phyloP scores from a whole-genome alignment of 1,140 invertebrate species.

The Drosophila melanica region DNA sequence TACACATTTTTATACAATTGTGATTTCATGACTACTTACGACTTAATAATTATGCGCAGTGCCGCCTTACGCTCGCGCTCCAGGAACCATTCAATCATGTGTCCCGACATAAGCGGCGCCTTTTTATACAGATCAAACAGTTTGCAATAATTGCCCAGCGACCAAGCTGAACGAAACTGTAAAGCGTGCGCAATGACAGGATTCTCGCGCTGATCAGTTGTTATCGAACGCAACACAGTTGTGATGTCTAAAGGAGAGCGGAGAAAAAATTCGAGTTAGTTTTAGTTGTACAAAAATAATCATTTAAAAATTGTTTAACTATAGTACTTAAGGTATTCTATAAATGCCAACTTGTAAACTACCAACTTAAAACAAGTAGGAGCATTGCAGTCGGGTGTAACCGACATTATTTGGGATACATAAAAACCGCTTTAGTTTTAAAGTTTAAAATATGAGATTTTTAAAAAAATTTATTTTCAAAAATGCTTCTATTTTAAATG shows the following conservation, averaged over 20 bases:
- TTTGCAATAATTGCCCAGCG: conserved; percentile 94
- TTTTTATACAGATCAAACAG: conserved; percentile 95
- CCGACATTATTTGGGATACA: too few relatives aligned
- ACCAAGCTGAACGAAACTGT: conserved; percentile 94
- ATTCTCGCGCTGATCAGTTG: conserved; percentile 91
- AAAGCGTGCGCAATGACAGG: conserved; percentile 94
- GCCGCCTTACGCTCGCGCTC: conserved; percentile 95
- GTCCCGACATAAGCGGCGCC: conserved; percentile 97
- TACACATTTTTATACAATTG: background rate
- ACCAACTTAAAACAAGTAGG: too few relatives aligned
- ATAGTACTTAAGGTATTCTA: too few relatives aligned
- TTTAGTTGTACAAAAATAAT: conserved; percentile 2
- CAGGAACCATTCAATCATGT: conserved; percentile 98
- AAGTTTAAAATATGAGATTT: too few relatives aligned
- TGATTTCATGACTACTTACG: conserved; percentile 90
- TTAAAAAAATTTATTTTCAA: too few relatives aligned
- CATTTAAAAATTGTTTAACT: background rate
- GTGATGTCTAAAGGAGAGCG: conserved; percentile 92
- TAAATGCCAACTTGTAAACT: too few relatives aligned
- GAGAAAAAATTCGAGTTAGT: background rate
- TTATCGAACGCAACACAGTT: conserved; percentile 93
- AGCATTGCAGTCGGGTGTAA: too few relatives aligned
- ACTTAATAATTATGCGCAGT: conserved; percentile 95
- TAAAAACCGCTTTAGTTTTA: too few relatives aligned
- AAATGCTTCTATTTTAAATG: too few relatives aligned